A percentile compares a stretch with the other conserved stretches of the same genome.
phyloP scores from a whole-genome alignment of 2,797 vertebrate species.

The Sciurus vulgaris region DNA sequence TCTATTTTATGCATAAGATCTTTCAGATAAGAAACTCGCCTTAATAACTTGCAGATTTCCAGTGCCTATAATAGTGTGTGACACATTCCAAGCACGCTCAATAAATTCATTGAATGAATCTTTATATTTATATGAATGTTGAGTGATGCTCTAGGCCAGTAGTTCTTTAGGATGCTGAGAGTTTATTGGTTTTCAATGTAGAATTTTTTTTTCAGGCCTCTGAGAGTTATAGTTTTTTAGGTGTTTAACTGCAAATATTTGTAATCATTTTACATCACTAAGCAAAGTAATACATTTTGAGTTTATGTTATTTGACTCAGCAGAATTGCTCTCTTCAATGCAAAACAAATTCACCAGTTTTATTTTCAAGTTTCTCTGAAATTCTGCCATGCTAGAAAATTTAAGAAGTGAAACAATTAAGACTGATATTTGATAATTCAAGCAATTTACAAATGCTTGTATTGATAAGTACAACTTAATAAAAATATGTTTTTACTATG shows the following conservation, averaged over 20 bases:
- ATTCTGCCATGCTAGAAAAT: neutral
- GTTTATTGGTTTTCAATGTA: slow-evolving; percentile 59
- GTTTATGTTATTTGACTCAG: slow-evolving; percentile 43
- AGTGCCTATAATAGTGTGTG: slow-evolving; percentile 13
- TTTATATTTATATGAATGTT: slow-evolving; percentile 54
- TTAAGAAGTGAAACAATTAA: slow-evolving; percentile 56
- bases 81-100: neutral
- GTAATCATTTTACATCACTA: slow-evolving; percentile 28
- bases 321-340: neutral
- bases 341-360: slow-evolving; percentile 35
- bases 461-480: slow-evolving; percentile 19
- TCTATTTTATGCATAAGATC: slow-evolving; percentile 36
- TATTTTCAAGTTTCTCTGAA: slow-evolving; percentile 62
- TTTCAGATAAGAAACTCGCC: neutral
- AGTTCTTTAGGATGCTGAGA: slow-evolving; percentile 39
- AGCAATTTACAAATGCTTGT: slow-evolving; percentile 28
- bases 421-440: slow-evolving; percentile 23
- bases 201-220: slow-evolving; percentile 47
- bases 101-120: slow-evolving; percentile 39
- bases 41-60: slow-evolving; percentile 5
- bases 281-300: slow-evolving; percentile 6
- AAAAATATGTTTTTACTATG: slow-evolving; percentile 48
- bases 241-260: slow-evolving; percentile 46
- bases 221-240: slow-evolving; percentile 37
- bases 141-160: neutral